A percentile compares a stretch with the other conserved stretches of the same genome.
These are phyloP conservation scores for Sebastes cheni DNA, from an alignment of 2,797 vertebrate species.

Conservation along the genomic window DNA sequence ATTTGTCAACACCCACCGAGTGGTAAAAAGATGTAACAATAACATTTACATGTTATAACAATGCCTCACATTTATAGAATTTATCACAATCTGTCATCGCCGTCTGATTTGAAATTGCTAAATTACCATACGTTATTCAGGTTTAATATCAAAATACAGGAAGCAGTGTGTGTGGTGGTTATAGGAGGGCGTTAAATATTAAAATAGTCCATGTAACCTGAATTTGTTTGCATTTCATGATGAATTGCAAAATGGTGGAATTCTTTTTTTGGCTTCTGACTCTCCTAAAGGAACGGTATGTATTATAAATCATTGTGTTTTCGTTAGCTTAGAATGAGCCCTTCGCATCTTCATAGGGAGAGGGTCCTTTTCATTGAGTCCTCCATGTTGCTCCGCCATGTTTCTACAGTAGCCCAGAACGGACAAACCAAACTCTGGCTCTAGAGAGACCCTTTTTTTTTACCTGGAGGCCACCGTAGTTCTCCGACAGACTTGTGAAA, in stretches of 20 bases:
- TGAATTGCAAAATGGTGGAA: background rate
- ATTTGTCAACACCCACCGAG: conserved; percentile 30
- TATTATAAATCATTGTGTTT: too few relatives aligned
- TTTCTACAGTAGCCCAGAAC: too few relatives aligned
- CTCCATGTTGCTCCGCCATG: too few relatives aligned
- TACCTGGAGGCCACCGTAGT: too few relatives aligned
- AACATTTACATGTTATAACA: background rate
- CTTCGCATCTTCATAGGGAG: too few relatives aligned
- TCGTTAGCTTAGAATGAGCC: too few relatives aligned
- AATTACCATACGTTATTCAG: background rate
- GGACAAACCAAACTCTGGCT: too few relatives aligned
- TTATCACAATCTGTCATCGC: background rate
- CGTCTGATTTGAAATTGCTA: background rate
- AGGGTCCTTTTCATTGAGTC: too few relatives aligned
- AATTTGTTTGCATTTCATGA: background rate
- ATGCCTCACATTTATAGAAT: background rate
- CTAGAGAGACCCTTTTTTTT: too few relatives aligned
- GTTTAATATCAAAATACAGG: background rate
- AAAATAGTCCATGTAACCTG: background rate
- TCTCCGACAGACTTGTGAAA: too few relatives aligned
- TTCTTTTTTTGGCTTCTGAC: background rate
- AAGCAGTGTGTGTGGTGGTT: background rate
- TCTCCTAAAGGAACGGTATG: background rate
- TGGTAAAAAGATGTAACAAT: background rate
- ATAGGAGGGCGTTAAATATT: background rate